Base-by-base conservation (phyloP, 2,888 invertebrate species). In the Scaptomyza polygonia region DNA sequence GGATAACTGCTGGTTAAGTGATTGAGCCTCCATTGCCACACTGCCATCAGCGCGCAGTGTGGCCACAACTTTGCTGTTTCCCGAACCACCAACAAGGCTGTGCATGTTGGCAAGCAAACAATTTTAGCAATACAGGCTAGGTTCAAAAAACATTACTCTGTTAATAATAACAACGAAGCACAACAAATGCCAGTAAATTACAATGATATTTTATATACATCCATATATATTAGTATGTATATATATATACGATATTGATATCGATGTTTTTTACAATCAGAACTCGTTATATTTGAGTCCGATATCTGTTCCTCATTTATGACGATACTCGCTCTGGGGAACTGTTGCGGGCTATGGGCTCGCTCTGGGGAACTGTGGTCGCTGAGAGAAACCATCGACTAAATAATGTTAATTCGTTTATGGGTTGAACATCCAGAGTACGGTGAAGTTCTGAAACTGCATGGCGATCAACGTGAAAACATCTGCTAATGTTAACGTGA, bases 11-110 rank as follows among this genome's bases (percentile, higher is more conserved):
- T 77, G 77, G 48, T 67, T 72, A n/a, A 65, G 48, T 30, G 75
- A 67, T 42, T 75, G 74, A 6, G 77, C 58, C 45, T 88, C 88
- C 59, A 85, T 84, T 47, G 90, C 89, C 39, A 90, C 90, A 79
- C 88, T 90, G 49, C 90, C 89, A 73, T 90, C 90, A 43, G 89
- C 88, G 18, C 89, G 81, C 71, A 91, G 75, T 56, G 90, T 89
- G 68, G 91, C 89, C 53, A 91, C 89, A 30, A 90, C 88, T 79
- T 90, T 91, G 68, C 88, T 90, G 47, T 25, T 66, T 11, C 61
- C 64, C 30, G 63, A 64, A 18, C 66, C 59, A 56, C 84, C 82
- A 62, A 68, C 71, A 44, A 77, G 81, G 68, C 68, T 84, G 54
- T 84, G 86, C 86, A 86, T 86, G 64, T 73, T 80, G 56, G 61